Conservation (phyloP, 2,888 invertebrate species). For the Rhingia rostrata region DNA sequence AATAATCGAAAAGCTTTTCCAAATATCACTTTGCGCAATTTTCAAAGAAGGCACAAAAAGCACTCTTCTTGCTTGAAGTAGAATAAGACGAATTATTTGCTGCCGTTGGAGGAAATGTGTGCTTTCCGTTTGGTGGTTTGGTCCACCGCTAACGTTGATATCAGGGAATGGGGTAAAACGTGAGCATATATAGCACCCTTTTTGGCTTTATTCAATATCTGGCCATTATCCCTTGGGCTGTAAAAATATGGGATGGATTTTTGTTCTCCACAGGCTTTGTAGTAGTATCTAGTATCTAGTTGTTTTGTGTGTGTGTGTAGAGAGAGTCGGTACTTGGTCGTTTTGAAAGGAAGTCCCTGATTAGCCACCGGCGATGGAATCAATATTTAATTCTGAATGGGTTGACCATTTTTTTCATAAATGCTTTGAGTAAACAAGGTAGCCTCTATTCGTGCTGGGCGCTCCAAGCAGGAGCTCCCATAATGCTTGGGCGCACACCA, state of each 20-base stretch:
- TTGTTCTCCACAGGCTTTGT: conserved; percentile 31
- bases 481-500: conserved; percentile 12
- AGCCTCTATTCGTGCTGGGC: conserved; percentile 22
- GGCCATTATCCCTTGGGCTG: conserved; percentile 63
- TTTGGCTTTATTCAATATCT: conserved; percentile 70
- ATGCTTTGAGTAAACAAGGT: conserved; percentile 66
- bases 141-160: conserved; percentile 15
- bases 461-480: conserved; percentile 14
- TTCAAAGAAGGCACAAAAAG: conserved; percentile 48
- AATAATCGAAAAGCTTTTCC: conserved; percentile 64
- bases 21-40: conserved; percentile 65
- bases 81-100: conserved; percentile 70
- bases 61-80: conserved; percentile 35
- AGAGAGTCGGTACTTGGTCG: conserved; percentile 16
- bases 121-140: conserved; percentile 54
- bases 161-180: conserved; percentile 20
- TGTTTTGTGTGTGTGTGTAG: conserved; percentile 13
- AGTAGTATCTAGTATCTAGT: not conserved
- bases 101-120: conserved; percentile 55
- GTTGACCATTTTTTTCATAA: conserved; percentile 72
- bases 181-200: conserved; percentile 52
- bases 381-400: conserved; percentile 73
- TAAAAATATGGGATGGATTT: conserved; percentile 67
- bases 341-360: conserved; percentile 64
- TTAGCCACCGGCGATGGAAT: conserved; percentile 71